Evolutionary conservation across 2,113 vertebrate genomes (phyloP), one percentile per base, ranked within the genome.

Genomic region (Eudyptes chrysolophus): DNA sequence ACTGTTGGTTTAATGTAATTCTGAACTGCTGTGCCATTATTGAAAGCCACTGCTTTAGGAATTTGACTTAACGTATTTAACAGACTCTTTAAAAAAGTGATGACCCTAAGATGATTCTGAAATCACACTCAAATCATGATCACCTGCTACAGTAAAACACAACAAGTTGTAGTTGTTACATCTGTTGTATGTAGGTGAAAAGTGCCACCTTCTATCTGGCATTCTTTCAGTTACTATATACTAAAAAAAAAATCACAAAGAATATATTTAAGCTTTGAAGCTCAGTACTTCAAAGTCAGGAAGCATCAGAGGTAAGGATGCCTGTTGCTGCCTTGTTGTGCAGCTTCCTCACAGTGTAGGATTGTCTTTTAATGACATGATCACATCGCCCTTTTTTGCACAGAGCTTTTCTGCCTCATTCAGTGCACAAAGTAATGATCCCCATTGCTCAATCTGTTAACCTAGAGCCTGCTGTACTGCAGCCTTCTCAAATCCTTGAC

Each of bases 341-440:
- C 65, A 89, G 27, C 25, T 10, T 52, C 9, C 60, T 78, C 0
- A 0, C 4, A 57, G 17, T 10, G 36, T n/a, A 54, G 44, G 16
- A 29, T 51, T 94, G 72, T 64, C 30, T 58, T 95, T 89, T 72
- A 62, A 34, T 44, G n/a, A n/a, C 7, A 6, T 24, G 4, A 87
- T 71, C 34, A 42, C 17, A 32, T 89, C 26, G 25, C 6, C 2
- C 5, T 5, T 48, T 80, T 64, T 77, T 51, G 22, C 60, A 55
- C 11, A 44, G 55, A 66, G 40, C 52, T 87, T 90, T 90, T 85
- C 57, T 75, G 48, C 48, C n/a, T 87, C 29, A 10, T 64, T 68
- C 77, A 79, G 20, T 42, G 44, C 48, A 85, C 52, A 40, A 77
- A 46, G 22, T 64, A 77, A 52, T 1, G 5, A 42, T 78, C 11